phyloP scores from a whole-genome alignment of 2,888 invertebrate genomes.

The Neoascia interrupta region DNA sequence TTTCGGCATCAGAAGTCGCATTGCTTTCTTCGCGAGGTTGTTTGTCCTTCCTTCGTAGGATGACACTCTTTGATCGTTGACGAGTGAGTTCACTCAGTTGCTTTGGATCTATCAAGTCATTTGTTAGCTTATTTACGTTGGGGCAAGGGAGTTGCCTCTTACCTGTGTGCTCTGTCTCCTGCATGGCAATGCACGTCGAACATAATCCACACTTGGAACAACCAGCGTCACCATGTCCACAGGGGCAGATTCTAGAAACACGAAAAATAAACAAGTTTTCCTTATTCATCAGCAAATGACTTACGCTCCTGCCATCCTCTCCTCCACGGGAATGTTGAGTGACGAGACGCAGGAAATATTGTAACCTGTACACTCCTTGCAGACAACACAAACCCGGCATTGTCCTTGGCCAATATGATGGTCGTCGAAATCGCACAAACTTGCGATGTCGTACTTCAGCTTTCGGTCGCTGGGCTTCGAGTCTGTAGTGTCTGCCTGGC shows the following conservation, averaged over 20 bases:
- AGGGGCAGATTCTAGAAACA: conserved; percentile 89
- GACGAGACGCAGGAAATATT: conserved; percentile 86
- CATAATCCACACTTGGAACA: conserved; percentile 96
- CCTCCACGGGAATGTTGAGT: conserved; percentile 86
- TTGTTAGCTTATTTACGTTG: too few relatives aligned
- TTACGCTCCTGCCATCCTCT: conserved; percentile 92
- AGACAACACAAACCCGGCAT: conserved; percentile 86
- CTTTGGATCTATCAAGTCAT: conserved; percentile 73
- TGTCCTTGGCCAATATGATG: conserved; percentile 80
- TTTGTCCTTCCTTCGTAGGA: conserved; percentile 78
- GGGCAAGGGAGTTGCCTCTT: too few relatives aligned
- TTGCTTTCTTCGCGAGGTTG: conserved; percentile 75
- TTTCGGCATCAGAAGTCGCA: conserved; percentile 78
- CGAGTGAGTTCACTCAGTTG: conserved; percentile 78
- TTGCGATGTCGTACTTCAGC: conserved; percentile 77
- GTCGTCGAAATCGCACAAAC: conserved; percentile 81
- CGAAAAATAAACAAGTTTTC: not conserved
- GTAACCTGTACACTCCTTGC: conserved; percentile 96
- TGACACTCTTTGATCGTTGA: conserved; percentile 80
- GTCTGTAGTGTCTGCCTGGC: conserved; percentile 37
- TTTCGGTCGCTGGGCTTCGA: conserved; percentile 32
- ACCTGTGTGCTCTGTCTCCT: conserved; percentile 78
- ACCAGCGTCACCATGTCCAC: conserved; percentile 97
- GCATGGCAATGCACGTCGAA: conserved; percentile 87
- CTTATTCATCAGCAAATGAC: conserved; percentile 78